Evolutionary conservation across 2,888 invertebrate species (phyloP).

Genomic region (Dilophus febrilis): DNA sequence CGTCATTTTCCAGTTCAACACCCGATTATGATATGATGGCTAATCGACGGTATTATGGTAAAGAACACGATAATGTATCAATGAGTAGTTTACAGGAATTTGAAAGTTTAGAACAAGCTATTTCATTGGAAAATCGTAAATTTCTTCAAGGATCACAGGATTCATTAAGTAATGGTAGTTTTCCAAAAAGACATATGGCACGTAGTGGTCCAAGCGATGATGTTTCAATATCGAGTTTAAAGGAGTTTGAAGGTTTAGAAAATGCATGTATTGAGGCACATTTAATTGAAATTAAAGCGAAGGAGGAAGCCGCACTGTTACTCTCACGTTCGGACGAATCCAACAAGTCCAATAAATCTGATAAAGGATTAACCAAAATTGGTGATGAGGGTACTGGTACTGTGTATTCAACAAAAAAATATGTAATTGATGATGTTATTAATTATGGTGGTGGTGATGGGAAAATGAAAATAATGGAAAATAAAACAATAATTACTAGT

Average conservation of each 20-base stretch:
- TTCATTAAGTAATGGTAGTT: constrained; percentile 64
- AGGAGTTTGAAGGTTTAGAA: constrained; percentile 86
- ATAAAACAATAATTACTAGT: neutral
- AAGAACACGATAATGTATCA: constrained; percentile 81
- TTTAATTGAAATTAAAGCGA: constrained; percentile 63
- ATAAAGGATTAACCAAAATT: constrained; percentile 13
- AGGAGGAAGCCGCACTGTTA: constrained; percentile 69
- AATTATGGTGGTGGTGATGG: neutral
- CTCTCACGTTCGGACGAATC: constrained; percentile 34
- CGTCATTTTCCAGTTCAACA: constrained; percentile 78
- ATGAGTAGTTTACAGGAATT: constrained; percentile 88
- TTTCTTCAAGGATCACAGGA: constrained; percentile 68
- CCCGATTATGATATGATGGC: constrained; percentile 80
- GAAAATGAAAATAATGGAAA: neutral
- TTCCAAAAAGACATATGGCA: constrained; percentile 51
- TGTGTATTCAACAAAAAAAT: constrained; percentile 17
- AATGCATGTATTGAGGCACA: constrained; percentile 73
- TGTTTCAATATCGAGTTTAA: constrained; percentile 67
- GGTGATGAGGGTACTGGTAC: no score
- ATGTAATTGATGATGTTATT: no score
- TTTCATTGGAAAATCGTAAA: constrained; percentile 61
- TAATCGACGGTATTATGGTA: constrained; percentile 65
- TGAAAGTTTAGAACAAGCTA: constrained; percentile 74
- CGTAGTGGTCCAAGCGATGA: constrained; percentile 70
- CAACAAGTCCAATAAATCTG: constrained; percentile 25